Evolutionary conservation across 2,113 vertebrate species (phyloP).

Genomic region (Paedocypris sp.): DNA sequence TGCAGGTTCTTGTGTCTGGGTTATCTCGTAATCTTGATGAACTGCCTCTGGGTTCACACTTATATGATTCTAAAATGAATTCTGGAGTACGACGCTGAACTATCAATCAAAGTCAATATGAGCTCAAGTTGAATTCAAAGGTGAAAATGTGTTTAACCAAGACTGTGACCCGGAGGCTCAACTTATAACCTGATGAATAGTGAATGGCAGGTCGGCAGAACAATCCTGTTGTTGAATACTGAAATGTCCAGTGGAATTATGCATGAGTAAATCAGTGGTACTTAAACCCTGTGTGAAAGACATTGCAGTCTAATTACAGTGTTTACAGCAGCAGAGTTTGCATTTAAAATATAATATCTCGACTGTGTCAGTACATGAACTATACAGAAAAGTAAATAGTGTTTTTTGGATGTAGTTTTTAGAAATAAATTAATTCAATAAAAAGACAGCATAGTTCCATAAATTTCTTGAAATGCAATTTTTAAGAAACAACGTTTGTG

Average conservation of each 20-base stretch:
- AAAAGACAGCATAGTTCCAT: no score
- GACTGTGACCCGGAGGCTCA: not conserved
- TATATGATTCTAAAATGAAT: constrained; percentile 8
- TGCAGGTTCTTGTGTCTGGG: constrained; percentile 17
- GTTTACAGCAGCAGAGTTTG: no score
- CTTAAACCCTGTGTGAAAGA: no score
- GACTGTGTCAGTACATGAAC: no score
- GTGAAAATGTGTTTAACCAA: not conserved
- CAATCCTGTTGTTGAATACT: not conserved
- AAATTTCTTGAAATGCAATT: no score
- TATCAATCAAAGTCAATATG: constrained; percentile 9
- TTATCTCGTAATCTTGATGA: constrained; percentile 14
- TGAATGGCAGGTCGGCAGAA: not conserved
- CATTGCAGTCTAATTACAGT: no score
- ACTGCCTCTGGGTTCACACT: not conserved
- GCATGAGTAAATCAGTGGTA: not conserved
- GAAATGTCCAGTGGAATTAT: not conserved
- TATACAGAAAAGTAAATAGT: no score
- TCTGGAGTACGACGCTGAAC: not conserved
- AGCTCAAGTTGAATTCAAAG: not conserved
- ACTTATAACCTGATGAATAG: not conserved
- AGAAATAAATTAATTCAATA: no score
- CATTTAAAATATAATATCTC: no score
- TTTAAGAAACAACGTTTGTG: no score
- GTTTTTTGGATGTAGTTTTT: no score